These are phyloP conservation scores for Macrobrachium nipponense DNA, from an alignment of 1,140 invertebrate species.

Conservation along the genomic window DNA sequence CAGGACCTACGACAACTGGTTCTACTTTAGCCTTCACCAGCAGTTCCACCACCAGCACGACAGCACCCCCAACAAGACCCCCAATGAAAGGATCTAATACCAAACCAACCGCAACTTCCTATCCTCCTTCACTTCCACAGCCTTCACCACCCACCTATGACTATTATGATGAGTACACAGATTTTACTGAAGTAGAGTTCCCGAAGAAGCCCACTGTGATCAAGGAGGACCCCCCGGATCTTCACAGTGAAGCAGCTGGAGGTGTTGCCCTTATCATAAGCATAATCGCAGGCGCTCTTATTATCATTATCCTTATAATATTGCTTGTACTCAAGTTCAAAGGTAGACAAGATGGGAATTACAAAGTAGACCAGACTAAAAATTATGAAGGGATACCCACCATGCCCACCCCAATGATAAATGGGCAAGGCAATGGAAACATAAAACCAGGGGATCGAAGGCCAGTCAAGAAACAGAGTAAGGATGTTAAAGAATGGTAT, in stretches of 20 bases:
- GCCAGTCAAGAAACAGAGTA: conserved; percentile 79
- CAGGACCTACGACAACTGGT: conserved; percentile 44
- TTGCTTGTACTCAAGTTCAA: conserved; percentile 91
- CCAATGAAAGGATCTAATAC: conserved; percentile 11
- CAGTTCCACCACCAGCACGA: conserved; percentile 24
- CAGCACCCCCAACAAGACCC: conserved; percentile 63
- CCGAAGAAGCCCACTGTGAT: conserved; percentile 11
- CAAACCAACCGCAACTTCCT: conserved; percentile 65
- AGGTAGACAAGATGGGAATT: conserved; percentile 85
- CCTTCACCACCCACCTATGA: not conserved
- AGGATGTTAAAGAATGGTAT: conserved; percentile 95
- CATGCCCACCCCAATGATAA: conserved; percentile 68
- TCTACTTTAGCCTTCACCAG: not conserved
- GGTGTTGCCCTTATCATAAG: conserved; percentile 81
- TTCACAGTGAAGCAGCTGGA: conserved; percentile 66
- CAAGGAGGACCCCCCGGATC: conserved; percentile 19
- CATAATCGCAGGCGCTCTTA: conserved; percentile 90
- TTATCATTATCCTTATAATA: conserved; percentile 90
- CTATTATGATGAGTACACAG: not conserved
- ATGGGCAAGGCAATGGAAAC: conserved; percentile 68
- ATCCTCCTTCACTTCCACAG: conserved; percentile 64
- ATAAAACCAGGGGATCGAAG: conserved; percentile 70
- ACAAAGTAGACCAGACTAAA: conserved; percentile 88
- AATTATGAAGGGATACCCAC: conserved; percentile 70
- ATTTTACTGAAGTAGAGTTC: not conserved